Conservation (phyloP, 1,140 invertebrate genomes). For the Ephestia elutella region DNA sequence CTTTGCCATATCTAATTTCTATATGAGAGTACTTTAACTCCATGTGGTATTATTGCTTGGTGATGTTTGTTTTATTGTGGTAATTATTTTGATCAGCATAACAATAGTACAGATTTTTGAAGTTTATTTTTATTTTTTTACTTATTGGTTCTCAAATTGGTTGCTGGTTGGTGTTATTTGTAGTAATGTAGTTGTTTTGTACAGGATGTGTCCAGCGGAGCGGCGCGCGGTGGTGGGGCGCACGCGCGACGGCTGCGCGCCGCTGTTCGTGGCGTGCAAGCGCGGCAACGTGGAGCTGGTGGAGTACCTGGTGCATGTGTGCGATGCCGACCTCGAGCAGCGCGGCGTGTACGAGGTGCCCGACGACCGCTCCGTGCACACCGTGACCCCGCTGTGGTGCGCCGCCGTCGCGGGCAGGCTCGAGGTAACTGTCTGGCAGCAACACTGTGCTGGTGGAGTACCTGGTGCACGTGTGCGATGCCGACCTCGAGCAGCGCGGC, state of each 20-base stretch:
- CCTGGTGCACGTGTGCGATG: constrained; percentile 85
- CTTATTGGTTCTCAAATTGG: no score
- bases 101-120: no score
- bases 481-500: constrained; percentile 90
- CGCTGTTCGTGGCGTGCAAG: constrained; percentile 90
- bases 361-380: constrained; percentile 78
- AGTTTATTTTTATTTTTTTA: no score
- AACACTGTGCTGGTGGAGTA: constrained; percentile 92
- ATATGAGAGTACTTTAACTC: no score
- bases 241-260: constrained; percentile 85
- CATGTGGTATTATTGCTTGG: no score
- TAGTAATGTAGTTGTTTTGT: background rate
- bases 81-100: no score
- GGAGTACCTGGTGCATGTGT: constrained; percentile 89
- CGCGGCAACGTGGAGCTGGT: constrained; percentile 90
- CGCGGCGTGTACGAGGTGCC: constrained; percentile 81
- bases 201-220: constrained; percentile 68
- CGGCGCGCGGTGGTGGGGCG: constrained; percentile 79
- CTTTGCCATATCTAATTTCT: no score
- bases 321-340: constrained; percentile 89
- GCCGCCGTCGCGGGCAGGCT: constrained; percentile 91
- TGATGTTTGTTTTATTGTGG: no score
- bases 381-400: constrained; percentile 94
- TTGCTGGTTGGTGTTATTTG: background rate
- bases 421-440: constrained; percentile 28